Percentiles rank a stretch among this genome's conserved stretches.
These are phyloP conservation scores for Oegoconia quadripuncta DNA, from an alignment of 2,888 invertebrate genomes.

Conservation along the genomic window DNA sequence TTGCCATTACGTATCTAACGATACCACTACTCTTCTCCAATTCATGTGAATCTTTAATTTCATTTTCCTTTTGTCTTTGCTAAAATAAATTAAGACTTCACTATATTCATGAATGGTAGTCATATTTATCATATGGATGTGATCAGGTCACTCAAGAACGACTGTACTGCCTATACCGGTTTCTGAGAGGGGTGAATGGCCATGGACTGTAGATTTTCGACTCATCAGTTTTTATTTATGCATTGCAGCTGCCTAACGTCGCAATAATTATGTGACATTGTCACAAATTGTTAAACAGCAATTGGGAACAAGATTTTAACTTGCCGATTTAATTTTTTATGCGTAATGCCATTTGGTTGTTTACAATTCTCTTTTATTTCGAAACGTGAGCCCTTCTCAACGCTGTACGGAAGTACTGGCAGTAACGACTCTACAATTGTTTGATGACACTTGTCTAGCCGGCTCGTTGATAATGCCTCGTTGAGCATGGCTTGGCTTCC, in stretches of 20 bases:
- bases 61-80: background rate
- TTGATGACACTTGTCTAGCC: constrained; percentile 52
- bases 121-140: constrained; percentile 5
- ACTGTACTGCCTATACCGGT: constrained; percentile 12
- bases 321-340: background rate
- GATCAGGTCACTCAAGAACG: constrained; percentile 8
- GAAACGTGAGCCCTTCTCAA: constrained; percentile 36
- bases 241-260: no score
- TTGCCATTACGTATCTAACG: constrained; percentile 26
- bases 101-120: constrained; percentile 6
- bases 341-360: background rate
- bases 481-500: constrained; percentile 31
- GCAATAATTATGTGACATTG: no score
- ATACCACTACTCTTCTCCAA: background rate
- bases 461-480: constrained; percentile 35
- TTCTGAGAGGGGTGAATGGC: constrained; percentile 12
- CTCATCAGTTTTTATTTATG: constrained; percentile 1
- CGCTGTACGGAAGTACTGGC: constrained; percentile 51
- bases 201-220: constrained; percentile 5
- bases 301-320: no score
- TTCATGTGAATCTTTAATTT: background rate
- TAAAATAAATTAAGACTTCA: background rate
- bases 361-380: constrained; percentile 1
- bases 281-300: no score
- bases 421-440: constrained; percentile 43